These are phyloP conservation scores for Heliconius eleuchia DNA, from an alignment of 1,140 invertebrate species.

Conservation along the genomic window DNA sequence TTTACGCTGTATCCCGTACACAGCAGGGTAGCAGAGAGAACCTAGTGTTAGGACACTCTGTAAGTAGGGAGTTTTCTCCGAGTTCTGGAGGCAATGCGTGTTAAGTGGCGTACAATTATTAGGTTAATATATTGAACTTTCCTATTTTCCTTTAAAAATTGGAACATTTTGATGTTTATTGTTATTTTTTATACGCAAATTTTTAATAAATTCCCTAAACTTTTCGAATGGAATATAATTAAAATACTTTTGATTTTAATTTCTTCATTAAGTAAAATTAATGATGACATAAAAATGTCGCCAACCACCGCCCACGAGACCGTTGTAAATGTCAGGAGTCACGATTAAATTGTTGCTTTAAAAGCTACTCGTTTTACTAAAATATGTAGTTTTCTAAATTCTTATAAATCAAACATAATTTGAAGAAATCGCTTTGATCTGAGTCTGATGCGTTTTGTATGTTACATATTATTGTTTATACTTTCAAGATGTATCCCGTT, in stretches of 20 bases:
- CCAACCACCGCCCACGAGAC: neutral
- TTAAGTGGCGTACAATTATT: too few species aligned
- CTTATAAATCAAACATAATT: neutral
- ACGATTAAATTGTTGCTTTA: constrained; percentile 6
- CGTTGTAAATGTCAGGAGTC: constrained; percentile 17
- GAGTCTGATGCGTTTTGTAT: too few species aligned
- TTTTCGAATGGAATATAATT: neutral
- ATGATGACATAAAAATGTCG: constrained; percentile 6
- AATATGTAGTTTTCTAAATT: neutral
- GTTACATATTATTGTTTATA: too few species aligned
- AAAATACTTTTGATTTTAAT: neutral
- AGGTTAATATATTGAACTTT: too few species aligned
- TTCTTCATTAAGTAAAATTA: neutral
- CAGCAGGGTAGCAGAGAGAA: too few species aligned
- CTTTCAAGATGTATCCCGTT: too few species aligned
- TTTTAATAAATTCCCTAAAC: neutral
- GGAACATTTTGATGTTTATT: neutral
- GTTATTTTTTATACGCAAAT: neutral
- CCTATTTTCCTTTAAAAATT: too few species aligned
- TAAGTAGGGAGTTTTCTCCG: too few species aligned
- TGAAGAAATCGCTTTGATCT: neutral
- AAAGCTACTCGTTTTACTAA: neutral
- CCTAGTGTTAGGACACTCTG: too few species aligned
- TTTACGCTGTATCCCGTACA: too few species aligned
- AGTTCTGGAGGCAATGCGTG: too few species aligned